Evolutionary conservation across 2,797 vertebrate genomes (phyloP).

Genomic region (Psittacula derbiana): DNA sequence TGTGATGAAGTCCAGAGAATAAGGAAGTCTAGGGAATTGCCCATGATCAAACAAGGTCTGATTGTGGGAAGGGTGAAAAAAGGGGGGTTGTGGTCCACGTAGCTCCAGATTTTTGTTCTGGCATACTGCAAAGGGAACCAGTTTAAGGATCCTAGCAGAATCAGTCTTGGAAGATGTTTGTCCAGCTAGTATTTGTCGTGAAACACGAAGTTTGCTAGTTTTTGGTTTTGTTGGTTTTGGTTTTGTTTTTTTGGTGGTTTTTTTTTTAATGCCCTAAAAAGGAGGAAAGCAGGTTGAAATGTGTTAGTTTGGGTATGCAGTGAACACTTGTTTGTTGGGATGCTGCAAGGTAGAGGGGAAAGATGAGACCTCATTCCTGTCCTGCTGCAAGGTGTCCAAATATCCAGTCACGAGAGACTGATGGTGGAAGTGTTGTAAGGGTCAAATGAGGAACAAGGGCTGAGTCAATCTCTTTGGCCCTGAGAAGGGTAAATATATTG

Average conservation of each 20-base stretch:
- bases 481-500: background rate
- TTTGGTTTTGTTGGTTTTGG: background rate
- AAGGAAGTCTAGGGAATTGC: background rate
- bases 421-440: background rate
- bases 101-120: background rate
- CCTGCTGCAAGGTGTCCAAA: background rate
- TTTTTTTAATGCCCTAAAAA: background rate
- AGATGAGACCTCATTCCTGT: background rate
- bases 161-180: background rate
- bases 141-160: background rate
- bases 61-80: background rate
- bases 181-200: background rate
- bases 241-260: too few relatives aligned
- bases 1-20: background rate
- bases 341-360: background rate
- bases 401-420: rapidly evolving
- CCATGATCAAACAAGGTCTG: background rate
- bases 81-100: background rate
- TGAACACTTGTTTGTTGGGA: background rate
- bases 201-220: background rate
- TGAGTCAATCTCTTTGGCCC: background rate
- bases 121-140: background rate
- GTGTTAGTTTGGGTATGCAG: background rate
- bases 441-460: background rate
- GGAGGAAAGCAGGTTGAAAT: background rate